phyloP scores from a whole-genome alignment of 2,888 invertebrate species.

The Agonopterix heracliana region DNA sequence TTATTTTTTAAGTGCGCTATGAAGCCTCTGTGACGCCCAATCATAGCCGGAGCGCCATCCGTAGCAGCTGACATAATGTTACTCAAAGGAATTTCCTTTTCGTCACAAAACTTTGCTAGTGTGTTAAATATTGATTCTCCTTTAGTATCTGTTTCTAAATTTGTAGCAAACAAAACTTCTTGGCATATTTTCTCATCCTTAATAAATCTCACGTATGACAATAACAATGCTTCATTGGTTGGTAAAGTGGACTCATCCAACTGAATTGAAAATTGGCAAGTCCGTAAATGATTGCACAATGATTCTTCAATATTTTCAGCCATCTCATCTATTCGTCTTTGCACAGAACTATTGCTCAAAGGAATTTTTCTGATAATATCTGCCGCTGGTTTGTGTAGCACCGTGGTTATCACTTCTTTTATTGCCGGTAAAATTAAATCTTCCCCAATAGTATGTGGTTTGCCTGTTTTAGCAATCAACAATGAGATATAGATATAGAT shows the following conservation, averaged over 20 bases:
- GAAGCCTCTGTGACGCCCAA: conserved; percentile 5
- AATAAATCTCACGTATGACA: no score
- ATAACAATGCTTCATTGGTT: background rate
- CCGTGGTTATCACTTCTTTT: conserved; percentile 20
- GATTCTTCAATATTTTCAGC: conserved; percentile 3
- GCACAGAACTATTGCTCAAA: conserved; percentile 14
- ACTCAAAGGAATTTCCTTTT: background rate
- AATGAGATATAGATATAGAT: no score
- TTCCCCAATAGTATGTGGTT: conserved; percentile 17
- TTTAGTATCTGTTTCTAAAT: background rate
- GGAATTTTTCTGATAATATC: conserved; percentile 21
- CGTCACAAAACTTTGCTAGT: background rate
- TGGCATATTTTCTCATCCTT: background rate
- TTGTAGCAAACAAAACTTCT: background rate
- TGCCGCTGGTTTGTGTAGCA: conserved; percentile 17
- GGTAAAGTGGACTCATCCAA: background rate
- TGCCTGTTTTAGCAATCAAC: conserved; percentile 11
- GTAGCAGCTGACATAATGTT: background rate
- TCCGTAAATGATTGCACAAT: background rate
- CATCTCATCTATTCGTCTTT: conserved; percentile 12
- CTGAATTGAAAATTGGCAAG: conserved; percentile 9
- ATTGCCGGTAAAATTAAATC: conserved; percentile 18
- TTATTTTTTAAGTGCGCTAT: conserved; percentile 15
- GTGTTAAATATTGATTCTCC: background rate
- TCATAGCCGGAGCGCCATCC: conserved; percentile 11